Base-by-base conservation (phyloP, 1,140 invertebrate species). In the Pachypsylla venusta region DNA sequence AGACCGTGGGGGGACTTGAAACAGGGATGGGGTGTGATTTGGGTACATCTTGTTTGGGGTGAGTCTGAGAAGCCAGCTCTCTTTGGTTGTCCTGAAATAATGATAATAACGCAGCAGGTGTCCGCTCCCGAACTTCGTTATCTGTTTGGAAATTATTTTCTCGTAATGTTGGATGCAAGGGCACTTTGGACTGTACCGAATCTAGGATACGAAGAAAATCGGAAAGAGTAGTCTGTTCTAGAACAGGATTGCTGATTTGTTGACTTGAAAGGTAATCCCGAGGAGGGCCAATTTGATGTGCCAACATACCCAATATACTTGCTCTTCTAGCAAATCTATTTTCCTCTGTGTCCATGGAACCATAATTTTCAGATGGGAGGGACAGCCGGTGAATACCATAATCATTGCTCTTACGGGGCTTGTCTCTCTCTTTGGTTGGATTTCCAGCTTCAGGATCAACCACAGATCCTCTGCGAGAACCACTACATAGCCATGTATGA, bases 221-320 rank as follows among this genome's bases (percentile, higher is more conserved):
- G 1, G 83, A 83, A 12, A 87, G 70, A 19, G 82, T 85, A 0
- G 84, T 87, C 64, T 85, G 79, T 71, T 87, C 84, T 40, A 86
- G 70, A 22, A 87, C 72, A 66, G 68, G 60, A 54, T 65, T 66
- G 1, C 57, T 22, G 2, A 61, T 63, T 2, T 70, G 68, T 0
- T 69, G 67, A 24, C 72, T 68, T 22, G 70, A 71, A 25, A 70
- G 65, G 39, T 73, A 70, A 5, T 67, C 54, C 3, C 61, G 57
- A 19, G 57, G 16, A 30, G 48, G 54, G 7, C 59, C 63, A 27
- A 65, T 58, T 40, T 61, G 61, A 54, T 54, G 57, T 20, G 56
- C 61, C 12, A 63, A 30, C 1, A 57, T 40, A 19, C 42, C 57
- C 20, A 63, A 48, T 40, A 65, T 39, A 54, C 60, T 64, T 19